Percentiles rank a stretch among this genome's conserved stretches.
These are phyloP conservation scores for Emydocephalus ijimae DNA, from an alignment of 2,113 vertebrate genomes.

Conservation along the genomic window DNA sequence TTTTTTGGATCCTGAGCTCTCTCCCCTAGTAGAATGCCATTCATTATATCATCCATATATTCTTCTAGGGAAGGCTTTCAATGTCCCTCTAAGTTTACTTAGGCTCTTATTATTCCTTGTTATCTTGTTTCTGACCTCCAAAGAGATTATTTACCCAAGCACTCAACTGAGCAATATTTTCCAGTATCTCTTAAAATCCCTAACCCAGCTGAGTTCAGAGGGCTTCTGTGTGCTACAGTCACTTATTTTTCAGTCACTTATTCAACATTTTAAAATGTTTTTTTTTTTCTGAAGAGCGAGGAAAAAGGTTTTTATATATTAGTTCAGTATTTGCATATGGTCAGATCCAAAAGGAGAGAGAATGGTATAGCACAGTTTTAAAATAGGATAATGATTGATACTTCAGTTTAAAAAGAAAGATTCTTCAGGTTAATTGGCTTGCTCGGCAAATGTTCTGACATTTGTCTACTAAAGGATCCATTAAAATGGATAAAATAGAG, in stretches of 20 bases:
- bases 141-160: background rate
- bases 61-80: background rate
- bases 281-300: background rate
- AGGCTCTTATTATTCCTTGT: background rate
- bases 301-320: background rate
- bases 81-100: background rate
- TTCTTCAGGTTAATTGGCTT: background rate
- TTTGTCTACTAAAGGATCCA: background rate
- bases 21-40: background rate
- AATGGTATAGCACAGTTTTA: background rate
- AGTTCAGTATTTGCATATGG: background rate
- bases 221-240: background rate
- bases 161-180: background rate
- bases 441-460: background rate
- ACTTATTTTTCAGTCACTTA: background rate
- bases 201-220: background rate
- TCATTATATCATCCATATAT: background rate
- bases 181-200: background rate
- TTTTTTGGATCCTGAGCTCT: no score
- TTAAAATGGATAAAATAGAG: background rate
- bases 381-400: background rate
- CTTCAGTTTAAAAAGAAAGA: background rate
- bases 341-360: background rate
- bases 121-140: background rate
- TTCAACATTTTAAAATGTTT: background rate